Evolutionary conservation across 1,140 invertebrate genomes (phyloP).

Genomic region (Octopus sinensis): DNA sequence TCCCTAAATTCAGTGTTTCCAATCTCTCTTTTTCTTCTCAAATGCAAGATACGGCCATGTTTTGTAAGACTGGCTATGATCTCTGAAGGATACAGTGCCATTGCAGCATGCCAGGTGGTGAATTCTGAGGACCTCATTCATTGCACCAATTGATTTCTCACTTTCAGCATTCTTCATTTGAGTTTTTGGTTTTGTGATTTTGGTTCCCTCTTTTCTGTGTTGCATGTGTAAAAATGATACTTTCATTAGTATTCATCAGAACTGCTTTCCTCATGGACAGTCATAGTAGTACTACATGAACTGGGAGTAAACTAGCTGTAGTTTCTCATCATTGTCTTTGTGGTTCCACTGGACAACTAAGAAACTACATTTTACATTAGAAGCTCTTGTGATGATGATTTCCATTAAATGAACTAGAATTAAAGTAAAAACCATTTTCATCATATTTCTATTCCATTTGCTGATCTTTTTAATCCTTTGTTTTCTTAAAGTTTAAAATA

Average conservation of each 20-base stretch:
- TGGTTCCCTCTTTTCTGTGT: not conserved
- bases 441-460: too few relatives aligned
- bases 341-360: too few relatives aligned
- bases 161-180: constrained; percentile 4
- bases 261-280: not conserved
- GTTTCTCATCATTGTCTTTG: too few relatives aligned
- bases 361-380: too few relatives aligned
- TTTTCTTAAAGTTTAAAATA: too few relatives aligned
- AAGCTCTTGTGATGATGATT: too few relatives aligned
- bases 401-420: too few relatives aligned
- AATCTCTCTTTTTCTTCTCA: constrained; percentile 9
- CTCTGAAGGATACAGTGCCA: constrained; percentile 5
- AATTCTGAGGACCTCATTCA: constrained; percentile 6
- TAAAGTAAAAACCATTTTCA: too few relatives aligned
- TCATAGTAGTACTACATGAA: not conserved
- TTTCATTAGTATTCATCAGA: not conserved
- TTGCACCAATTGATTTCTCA: not conserved
- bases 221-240: not conserved
- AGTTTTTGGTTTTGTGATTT: constrained; percentile 9
- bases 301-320: too few relatives aligned
- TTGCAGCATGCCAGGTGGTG: constrained; percentile 11
- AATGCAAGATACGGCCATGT: constrained; percentile 11
- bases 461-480: too few relatives aligned
- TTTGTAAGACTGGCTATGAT: constrained; percentile 10
- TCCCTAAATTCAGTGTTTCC: constrained; percentile 9